phyloP scores from a whole-genome alignment of 2,797 vertebrate species.

The Hylomyscus alleni region DNA sequence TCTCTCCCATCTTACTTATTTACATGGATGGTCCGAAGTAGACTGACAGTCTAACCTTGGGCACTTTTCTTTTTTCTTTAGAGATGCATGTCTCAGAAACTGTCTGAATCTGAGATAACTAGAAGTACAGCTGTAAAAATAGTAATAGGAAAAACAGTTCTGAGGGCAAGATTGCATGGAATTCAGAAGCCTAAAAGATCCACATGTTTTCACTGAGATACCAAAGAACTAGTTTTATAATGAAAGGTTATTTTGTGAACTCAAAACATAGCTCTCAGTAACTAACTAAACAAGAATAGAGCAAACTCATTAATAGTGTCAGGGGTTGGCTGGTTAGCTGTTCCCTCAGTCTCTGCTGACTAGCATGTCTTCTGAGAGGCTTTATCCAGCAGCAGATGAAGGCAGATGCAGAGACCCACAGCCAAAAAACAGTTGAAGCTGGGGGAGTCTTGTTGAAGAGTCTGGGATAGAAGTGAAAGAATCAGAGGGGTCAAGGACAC shows the following conservation, averaged over 20 bases:
- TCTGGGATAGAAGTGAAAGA: background rate
- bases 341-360: background rate
- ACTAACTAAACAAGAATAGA: slow-evolving; percentile 11
- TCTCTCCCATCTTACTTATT: background rate
- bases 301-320: background rate
- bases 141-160: background rate
- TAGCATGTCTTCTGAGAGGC: background rate
- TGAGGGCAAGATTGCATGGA: slow-evolving; percentile 15
- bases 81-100: slow-evolving; percentile 20
- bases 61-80: slow-evolving; percentile 49
- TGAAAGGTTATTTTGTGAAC: slow-evolving; percentile 40
- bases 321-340: background rate
- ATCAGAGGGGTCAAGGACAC: background rate
- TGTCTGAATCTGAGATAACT: slow-evolving; percentile 56
- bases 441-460: background rate
- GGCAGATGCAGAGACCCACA: background rate
- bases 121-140: slow-evolving; percentile 60
- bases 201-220: background rate
- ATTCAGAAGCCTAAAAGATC: slow-evolving; percentile 57
- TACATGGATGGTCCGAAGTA: slow-evolving; percentile 55
- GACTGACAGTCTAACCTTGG: slow-evolving; percentile 38
- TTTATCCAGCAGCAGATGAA: background rate
- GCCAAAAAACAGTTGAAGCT: background rate
- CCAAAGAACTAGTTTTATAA: slow-evolving; percentile 43
- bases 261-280: background rate